Percentiles rank a stretch among this genome's conserved stretches.
phyloP scores from a whole-genome alignment of 1,140 invertebrate genomes.

The Caerostris extrusa region DNA sequence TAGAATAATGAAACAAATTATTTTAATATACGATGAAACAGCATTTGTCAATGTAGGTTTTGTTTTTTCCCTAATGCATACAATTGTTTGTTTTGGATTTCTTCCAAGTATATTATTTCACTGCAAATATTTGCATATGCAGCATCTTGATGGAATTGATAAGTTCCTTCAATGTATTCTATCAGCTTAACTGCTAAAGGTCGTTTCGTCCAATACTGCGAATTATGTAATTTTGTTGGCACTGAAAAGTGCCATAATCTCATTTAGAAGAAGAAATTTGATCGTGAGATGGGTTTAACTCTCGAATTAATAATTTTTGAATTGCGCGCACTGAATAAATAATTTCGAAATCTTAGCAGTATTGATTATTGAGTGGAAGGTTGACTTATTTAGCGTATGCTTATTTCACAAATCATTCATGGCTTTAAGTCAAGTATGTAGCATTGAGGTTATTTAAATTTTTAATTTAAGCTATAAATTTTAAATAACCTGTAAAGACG shows the following conservation, averaged over 20 bases:
- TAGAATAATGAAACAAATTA: too few species aligned
- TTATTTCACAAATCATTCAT: too few species aligned
- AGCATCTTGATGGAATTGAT: background rate
- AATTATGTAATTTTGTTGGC: background rate
- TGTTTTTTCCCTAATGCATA: too few species aligned
- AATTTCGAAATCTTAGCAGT: background rate
- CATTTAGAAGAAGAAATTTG: background rate
- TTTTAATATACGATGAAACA: too few species aligned
- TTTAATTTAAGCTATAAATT: too few species aligned
- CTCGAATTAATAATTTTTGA: background rate
- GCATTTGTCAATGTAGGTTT: too few species aligned
- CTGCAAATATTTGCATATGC: background rate
- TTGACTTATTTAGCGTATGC: too few species aligned
- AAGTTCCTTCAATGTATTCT: background rate
- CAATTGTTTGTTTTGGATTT: too few species aligned
- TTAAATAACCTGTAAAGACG: too few species aligned
- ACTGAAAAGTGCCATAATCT: background rate
- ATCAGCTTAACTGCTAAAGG: background rate
- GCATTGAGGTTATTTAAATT: too few species aligned
- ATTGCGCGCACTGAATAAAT: constrained; percentile 5
- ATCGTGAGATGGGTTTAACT: background rate
- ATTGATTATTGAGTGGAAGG: background rate
- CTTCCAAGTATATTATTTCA: background rate
- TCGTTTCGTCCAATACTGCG: background rate
- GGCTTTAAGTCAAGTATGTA: too few species aligned